Base-by-base conservation (phyloP, 2,113 vertebrate genomes). In the Parus major region DNA sequence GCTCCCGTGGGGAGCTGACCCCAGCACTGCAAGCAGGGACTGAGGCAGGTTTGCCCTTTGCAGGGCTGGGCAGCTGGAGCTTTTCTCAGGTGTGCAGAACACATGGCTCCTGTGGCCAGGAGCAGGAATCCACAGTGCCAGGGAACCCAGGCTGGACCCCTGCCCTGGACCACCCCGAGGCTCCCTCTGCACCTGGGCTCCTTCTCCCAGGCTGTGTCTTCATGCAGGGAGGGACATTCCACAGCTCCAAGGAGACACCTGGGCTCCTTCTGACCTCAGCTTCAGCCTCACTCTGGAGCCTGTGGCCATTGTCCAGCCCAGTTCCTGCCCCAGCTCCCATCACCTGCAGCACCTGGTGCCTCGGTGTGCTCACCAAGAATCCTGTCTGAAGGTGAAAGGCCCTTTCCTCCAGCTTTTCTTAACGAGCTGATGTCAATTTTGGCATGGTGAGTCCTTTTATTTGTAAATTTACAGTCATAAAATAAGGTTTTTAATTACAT, bases 251-350 rank as follows among this genome's bases (percentile, higher is more conserved):
- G 17, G 8, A 22, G 5, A 12, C 20, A 13, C 9, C 46, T n/a
- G 19, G 28, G 5, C 2, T 35, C 82, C 73, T 60, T 5, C 52
- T 66, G 12, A 11, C 18, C 4, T 7, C 21, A 64, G 25, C n/a
- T 22, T 22, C 28, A 13, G 24, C 28, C 41, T 44, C 29, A 1
- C 3, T 20, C 29, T 42, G 49, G 1, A 6, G 1, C 5, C 3
- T 44, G n/a, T 57, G 71, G 22, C 31, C 35, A 1, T 4, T 64
- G 57, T 4, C 39, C 21, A 2, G 29, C 4, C 52, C 61, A 41
- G 27, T 5, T 25, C 3, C 44, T 42, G 2, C 1, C 31, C 31
- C 24, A 24, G 21, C 5, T 28, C 9, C 0, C 2, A 13, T 35
- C 78, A 13, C 57, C 46, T 23, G 42, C 13, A 49, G n/a, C 14